phyloP scores from a whole-genome alignment of 2,888 invertebrate genomes.

The Leptopilina myrica region DNA sequence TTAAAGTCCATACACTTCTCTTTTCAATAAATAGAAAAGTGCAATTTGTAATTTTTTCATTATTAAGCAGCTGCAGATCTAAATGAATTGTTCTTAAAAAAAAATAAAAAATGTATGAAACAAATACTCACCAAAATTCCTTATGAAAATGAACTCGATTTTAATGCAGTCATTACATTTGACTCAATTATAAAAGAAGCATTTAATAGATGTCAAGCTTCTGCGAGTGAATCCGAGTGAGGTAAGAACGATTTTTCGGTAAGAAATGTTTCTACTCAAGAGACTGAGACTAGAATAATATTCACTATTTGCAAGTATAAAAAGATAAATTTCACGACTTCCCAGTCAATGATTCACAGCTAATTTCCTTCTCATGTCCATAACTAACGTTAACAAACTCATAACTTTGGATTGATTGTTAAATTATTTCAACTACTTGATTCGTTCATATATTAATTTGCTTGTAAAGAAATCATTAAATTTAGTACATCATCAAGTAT shows the following conservation, averaged over 20 bases:
- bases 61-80: background rate
- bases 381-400: background rate
- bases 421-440: background rate
- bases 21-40: no score
- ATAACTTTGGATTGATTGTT: background rate
- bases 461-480: background rate
- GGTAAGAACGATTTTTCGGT: background rate
- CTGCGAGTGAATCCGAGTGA: background rate
- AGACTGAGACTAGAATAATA: constrained; percentile 12
- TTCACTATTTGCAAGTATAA: background rate
- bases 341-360: background rate
- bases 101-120: background rate
- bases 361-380: background rate
- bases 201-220: background rate
- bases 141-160: background rate
- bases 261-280: background rate
- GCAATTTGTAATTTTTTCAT: no score
- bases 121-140: constrained; percentile 13
- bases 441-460: constrained; percentile 12
- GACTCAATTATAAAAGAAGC: background rate
- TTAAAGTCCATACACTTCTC: background rate
- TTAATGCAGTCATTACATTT: constrained; percentile 2
- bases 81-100: background rate
- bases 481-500: background rate
- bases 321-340: constrained; percentile 2